Base-by-base conservation (phyloP, 2,888 invertebrate species). In the Synergus umbraculus region DNA sequence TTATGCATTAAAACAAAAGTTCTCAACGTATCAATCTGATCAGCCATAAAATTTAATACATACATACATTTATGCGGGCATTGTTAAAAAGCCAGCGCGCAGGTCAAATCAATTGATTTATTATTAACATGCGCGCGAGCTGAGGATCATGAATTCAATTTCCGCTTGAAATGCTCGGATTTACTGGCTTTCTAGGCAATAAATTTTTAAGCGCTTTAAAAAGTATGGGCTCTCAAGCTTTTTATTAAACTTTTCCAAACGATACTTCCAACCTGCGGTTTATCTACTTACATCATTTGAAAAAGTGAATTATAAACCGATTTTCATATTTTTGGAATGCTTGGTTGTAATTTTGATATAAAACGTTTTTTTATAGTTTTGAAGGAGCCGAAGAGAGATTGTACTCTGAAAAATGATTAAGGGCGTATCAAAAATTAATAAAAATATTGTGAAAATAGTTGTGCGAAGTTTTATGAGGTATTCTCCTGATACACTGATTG, bases 91-190 rank as follows among this genome's bases (percentile, higher is more conserved):
- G 49, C 69, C 49, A 73, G 69, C 49, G 69, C 69, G 69, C 80
- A 80, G 81, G 83, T 83, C 83, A 81, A 80, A 81, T 73, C 81
- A 81, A 83, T 83, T 83, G 81, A 83, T 83, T 83, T 83, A 81
- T 83, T 80, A 83, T 83, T 80, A 83, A 78, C 81, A 83, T 83
- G 83, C 83, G 81, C 81, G 66, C 22, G 49, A 73, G 69, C 69
- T 73, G 69, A 49, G 69, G 69, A 73, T 73, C 69, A 73, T 73
- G 69, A 73, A 73, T 73, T 73, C 69, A 73, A 73, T 73, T 73
- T 73, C 69, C 69, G 69, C 69, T 54, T 73, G 69, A 73, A 73
- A 73, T 73, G 29, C 69, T 73, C 37, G 69, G 69, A 73, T 73
- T 73, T 54, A 73, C 49, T 37, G 46, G 69, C 69, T 73, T 49